Base-by-base conservation (phyloP, 2,113 vertebrate species). In the Copsychus sechellarum region DNA sequence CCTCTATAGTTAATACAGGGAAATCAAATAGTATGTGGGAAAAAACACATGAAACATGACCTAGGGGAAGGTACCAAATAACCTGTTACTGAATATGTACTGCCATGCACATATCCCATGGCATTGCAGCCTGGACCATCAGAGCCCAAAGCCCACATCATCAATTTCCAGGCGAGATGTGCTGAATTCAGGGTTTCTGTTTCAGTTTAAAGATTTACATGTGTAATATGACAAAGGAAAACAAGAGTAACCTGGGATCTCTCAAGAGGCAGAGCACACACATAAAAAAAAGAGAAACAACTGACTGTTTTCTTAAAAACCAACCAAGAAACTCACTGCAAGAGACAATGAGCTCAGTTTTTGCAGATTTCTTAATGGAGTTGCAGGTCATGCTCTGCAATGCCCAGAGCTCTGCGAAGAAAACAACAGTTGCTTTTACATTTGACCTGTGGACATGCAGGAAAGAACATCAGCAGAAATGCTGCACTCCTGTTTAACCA, bases 311-410 rank as follows among this genome's bases (percentile, higher is more conserved):
- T 76, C 56, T 67, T 53, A 36, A 80, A 88, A 88, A 61, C 1
- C 26, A 40, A 17, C 12, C 6, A 40, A 82, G 54, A 73, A 72
- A n/a, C 28, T 72, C 61, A 69, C 33, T 5, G 22, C 1, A 13
- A 31, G 15, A 82, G 33, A 51, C 6, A 72, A 76, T 33, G 18
- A 66, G 33, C 9, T 81, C 10, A 14, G 13, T 5, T 88, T 91
- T 87, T 87, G 36, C 33, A 74, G 51, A 56, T 94, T 91, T 87
- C 85, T 93, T 91, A 94, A 79, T 67, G n/a, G 56, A 71, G 77
- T 56, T 54, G 43, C 47, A 86, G 65, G 87, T 86, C 70, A 11
- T 23, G 70, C 48, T 62, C 77, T 78, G 45, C 14, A 34, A 57
- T 42, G 74, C 57, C 70, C 85, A 57, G 53, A 82, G 56, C 47